These are phyloP conservation scores for Parnassius apollo DNA, from an alignment of 2,888 invertebrate species.

Conservation along the genomic window DNA sequence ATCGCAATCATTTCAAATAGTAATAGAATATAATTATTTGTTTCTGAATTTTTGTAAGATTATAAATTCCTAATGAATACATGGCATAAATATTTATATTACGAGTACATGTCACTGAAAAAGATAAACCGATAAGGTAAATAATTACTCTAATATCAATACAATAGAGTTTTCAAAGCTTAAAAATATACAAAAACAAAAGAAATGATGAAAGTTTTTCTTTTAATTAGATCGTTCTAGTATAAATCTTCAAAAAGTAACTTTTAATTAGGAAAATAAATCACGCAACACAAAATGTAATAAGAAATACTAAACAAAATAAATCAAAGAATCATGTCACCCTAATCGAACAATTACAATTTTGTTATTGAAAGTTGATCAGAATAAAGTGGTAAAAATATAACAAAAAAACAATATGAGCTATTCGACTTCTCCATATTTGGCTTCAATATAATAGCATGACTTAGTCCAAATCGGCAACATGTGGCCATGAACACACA, in stretches of 20 bases:
- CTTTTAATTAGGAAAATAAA: constrained; percentile 7
- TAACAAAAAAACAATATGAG: constrained; percentile 25
- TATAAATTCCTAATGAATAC: too few relatives aligned
- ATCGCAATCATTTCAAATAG: too few relatives aligned
- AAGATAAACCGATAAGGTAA: too few relatives aligned
- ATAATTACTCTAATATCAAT: too few relatives aligned
- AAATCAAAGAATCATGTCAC: constrained; percentile 7
- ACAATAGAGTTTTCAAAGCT: too few relatives aligned
- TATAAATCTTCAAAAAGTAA: background rate
- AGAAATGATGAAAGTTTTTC: too few relatives aligned
- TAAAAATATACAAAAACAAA: too few relatives aligned
- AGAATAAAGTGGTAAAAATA: constrained; percentile 6
- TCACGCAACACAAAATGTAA: constrained; percentile 10
- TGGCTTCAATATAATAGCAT: constrained; percentile 59
- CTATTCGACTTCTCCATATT: constrained; percentile 36
- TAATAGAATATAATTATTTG: too few relatives aligned
- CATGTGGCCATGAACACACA: constrained; percentile 49
- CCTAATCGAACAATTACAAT: constrained; percentile 12
- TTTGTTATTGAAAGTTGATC: constrained; percentile 11
- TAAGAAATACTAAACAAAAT: constrained; percentile 10
- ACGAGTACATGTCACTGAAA: too few relatives aligned
- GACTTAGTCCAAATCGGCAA: constrained; percentile 67
- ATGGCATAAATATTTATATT: too few relatives aligned
- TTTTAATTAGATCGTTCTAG: too few relatives aligned
- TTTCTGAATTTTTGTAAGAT: too few relatives aligned